These are phyloP conservation scores for Drosophila differens DNA, from an alignment of 2,888 invertebrate genomes.

Conservation along the genomic window DNA sequence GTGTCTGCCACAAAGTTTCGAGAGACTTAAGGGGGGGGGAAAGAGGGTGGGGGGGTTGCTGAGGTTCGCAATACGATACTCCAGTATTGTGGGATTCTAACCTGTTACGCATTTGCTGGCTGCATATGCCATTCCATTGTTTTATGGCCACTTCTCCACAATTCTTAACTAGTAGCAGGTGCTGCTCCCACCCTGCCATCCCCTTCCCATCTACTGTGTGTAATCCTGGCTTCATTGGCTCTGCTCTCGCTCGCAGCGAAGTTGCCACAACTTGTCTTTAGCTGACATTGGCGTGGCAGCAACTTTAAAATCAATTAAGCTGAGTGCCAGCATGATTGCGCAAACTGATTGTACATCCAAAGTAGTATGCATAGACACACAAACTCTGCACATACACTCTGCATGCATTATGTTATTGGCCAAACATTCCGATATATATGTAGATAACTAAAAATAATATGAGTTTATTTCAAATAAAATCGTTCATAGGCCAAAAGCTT, in stretches of 20 bases:
- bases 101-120: constrained; percentile 67
- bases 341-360: constrained; percentile 51
- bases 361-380: constrained; percentile 5
- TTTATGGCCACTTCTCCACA: constrained; percentile 33
- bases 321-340: constrained; percentile 69
- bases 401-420: neutral
- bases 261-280: constrained; percentile 31
- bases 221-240: neutral
- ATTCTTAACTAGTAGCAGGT: constrained; percentile 1
- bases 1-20: constrained; percentile 32
- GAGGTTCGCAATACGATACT: constrained; percentile 1
- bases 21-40: constrained; percentile 7
- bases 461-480: neutral
- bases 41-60: neutral
- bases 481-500: neutral
- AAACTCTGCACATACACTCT: constrained; percentile 15
- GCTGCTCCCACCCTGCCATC: neutral
- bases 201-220: neutral
- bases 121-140: constrained; percentile 53
- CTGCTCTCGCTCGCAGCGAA: neutral
- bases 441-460: neutral
- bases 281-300: constrained; percentile 17
- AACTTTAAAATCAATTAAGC: constrained; percentile 77
- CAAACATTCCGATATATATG: neutral
- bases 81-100: constrained; percentile 32